Conservation (phyloP, 1,140 invertebrate genomes). For the Paramacrobiotus metropolitanus region DNA sequence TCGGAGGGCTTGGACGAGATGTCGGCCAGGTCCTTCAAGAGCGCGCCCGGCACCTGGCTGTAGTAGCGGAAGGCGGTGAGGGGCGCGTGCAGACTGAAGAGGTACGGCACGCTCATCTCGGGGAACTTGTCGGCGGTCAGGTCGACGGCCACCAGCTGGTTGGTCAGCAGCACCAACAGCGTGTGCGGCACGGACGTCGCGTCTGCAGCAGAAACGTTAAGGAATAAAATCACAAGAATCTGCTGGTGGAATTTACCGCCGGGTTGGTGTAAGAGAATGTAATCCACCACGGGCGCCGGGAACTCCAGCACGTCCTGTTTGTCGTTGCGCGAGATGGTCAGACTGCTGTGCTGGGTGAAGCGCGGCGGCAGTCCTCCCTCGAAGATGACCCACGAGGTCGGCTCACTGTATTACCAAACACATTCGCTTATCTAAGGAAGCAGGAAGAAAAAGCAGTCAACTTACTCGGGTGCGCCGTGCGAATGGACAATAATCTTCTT, state of each 20-base stretch:
- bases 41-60: background rate
- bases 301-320: background rate
- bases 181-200: background rate
- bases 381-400: too few species aligned
- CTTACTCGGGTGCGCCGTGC: background rate
- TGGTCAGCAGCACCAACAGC: background rate
- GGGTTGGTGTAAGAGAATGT: background rate
- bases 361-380: too few species aligned
- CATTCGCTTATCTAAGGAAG: too few species aligned
- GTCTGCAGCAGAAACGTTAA: background rate
- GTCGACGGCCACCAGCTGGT: background rate
- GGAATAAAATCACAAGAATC: background rate
- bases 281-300: background rate
- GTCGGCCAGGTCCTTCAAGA: background rate
- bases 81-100: background rate
- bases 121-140: constrained; percentile 3
- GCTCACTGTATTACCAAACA: too few species aligned
- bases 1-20: background rate
- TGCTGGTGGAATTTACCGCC: background rate
- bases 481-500: background rate
- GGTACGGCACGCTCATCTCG: background rate
- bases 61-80: background rate
- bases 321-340: background rate
- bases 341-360: background rate
- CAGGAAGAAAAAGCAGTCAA: too few species aligned